phyloP scores from a whole-genome alignment of 1,140 invertebrate genomes.

The Holcopasites calliopsidis region DNA sequence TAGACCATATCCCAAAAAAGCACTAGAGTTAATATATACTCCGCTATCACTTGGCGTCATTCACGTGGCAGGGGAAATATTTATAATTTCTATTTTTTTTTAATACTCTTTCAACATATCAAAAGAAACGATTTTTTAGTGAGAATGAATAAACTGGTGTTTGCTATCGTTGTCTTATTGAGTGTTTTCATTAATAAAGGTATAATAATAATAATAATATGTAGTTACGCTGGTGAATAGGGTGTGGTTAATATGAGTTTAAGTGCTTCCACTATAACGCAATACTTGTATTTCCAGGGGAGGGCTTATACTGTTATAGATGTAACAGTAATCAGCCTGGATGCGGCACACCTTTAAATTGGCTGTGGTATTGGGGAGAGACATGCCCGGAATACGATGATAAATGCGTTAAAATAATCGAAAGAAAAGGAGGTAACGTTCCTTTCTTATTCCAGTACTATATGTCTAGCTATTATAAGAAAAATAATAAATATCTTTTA shows the following conservation, averaged over 20 bases:
- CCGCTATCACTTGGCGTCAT: neutral
- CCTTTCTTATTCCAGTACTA: neutral
- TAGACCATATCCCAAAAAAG: neutral
- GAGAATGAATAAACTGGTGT: conserved; percentile 21
- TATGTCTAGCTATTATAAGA: neutral
- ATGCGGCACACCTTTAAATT: conserved; percentile 91
- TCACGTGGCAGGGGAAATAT: neutral
- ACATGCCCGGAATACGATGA: conserved; percentile 91
- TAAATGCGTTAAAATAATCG: conserved; percentile 94
- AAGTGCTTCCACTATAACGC: neutral
- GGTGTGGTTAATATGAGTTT: conserved; percentile 23
- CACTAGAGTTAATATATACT: neutral
- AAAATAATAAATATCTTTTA: neutral
- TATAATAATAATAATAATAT: conserved; percentile 3
- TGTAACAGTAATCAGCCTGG: conserved; percentile 94
- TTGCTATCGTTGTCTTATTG: conserved; percentile 14
- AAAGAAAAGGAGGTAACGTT: conserved; percentile 89
- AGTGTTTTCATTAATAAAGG: conserved; percentile 40
- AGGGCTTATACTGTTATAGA: conserved; percentile 89
- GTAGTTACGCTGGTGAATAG: neutral
- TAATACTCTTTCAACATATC: neutral
- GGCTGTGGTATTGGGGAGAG: conserved; percentile 88
- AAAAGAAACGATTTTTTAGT: neutral
- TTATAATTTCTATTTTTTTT: neutral
- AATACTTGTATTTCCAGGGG: conserved; percentile 36